Conservation (phyloP, 2,113 vertebrate species). For the Aspiorhynchus laticeps region DNA sequence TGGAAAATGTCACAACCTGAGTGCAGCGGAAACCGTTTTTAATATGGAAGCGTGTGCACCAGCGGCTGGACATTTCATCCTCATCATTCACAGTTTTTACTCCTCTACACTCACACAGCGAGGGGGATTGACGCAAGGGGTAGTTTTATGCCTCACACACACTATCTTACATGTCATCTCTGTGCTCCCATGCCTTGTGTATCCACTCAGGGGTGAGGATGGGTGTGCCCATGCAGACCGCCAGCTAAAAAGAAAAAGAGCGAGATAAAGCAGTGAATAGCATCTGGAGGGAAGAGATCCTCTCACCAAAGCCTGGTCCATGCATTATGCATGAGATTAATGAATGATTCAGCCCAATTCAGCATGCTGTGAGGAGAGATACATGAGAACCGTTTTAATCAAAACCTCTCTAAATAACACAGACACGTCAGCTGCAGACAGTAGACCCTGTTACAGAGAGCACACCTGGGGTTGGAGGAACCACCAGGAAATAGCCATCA, state of each 20-base stretch:
- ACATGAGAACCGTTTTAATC: constrained; percentile 49
- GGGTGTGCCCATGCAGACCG: constrained; percentile 93
- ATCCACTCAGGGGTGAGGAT: constrained; percentile 95
- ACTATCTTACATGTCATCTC: constrained; percentile 84
- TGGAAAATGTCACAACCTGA: constrained; percentile 29
- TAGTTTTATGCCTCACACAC: background rate
- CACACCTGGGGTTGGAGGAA: constrained; percentile 25
- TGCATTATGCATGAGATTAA: constrained; percentile 42
- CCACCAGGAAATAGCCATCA: background rate
- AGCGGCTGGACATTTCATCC: background rate
- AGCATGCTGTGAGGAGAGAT: constrained; percentile 24
- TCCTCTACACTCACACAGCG: background rate
- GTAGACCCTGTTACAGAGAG: background rate
- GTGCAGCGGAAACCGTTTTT: background rate
- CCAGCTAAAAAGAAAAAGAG: constrained; percentile 77
- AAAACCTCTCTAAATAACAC: constrained; percentile 28
- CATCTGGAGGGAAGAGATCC: background rate
- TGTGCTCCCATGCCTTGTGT: constrained; percentile 89
- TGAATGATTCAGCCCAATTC: constrained; percentile 49
- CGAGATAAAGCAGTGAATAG: background rate
- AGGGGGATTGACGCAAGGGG: background rate
- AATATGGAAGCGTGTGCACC: constrained; percentile 8
- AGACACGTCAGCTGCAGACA: background rate
- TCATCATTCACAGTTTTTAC: constrained; percentile 31
- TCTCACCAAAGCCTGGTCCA: background rate